Evolutionary conservation across 1,140 invertebrate genomes (phyloP).

Genomic region (Melipona quadrifasciata): DNA sequence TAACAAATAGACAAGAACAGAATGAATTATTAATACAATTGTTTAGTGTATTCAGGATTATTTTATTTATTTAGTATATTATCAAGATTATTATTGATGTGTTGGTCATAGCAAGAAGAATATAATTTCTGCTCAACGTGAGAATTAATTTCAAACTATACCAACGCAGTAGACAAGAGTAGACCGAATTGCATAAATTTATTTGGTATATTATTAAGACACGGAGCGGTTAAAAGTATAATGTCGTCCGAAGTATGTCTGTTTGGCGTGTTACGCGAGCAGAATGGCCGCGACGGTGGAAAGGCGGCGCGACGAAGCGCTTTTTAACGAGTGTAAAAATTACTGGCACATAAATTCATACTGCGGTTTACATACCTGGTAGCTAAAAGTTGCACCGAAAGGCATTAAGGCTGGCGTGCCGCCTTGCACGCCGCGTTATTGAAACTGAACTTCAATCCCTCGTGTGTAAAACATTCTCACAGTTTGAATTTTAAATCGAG

Average conservation of each 20-base stretch:
- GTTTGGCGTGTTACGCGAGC: constrained; percentile 20
- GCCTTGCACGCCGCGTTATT: neutral
- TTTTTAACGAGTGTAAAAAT: constrained; percentile 36
- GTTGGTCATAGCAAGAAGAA: too few species aligned
- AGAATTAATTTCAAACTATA: too few species aligned
- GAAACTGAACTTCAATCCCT: neutral
- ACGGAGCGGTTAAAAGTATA: neutral
- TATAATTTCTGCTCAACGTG: too few species aligned
- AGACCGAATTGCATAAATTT: too few species aligned
- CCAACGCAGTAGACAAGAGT: too few species aligned
- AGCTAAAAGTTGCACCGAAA: constrained; percentile 29
- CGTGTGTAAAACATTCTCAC: neutral
- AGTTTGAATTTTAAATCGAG: neutral
- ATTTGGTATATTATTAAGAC: too few species aligned
- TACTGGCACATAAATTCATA: constrained; percentile 42
- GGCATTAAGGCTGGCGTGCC: constrained; percentile 4
- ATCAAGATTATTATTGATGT: too few species aligned
- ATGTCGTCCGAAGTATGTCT: neutral
- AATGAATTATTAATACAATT: too few species aligned
- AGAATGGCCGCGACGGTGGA: neutral
- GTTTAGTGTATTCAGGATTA: too few species aligned
- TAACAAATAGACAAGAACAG: too few species aligned
- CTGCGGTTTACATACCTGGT: constrained; percentile 44
- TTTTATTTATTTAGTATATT: too few species aligned
- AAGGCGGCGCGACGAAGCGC: constrained; percentile 25